Conservation (phyloP, 2,113 vertebrate genomes). For the Daphoenositta chrysoptera region DNA sequence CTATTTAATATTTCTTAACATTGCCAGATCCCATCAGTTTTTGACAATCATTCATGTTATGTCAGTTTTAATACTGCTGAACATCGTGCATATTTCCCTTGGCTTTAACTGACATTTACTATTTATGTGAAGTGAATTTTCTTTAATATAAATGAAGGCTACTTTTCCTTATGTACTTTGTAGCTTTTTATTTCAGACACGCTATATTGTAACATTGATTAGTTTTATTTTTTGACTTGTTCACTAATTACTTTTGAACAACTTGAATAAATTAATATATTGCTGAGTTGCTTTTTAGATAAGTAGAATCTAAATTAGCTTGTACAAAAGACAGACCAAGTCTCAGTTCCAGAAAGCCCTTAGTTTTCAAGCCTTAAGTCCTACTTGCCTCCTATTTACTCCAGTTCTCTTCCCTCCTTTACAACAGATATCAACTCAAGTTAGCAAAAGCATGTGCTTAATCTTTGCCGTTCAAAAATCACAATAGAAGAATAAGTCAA, state of each 20-base stretch:
- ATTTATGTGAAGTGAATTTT: slow-evolving; percentile 2
- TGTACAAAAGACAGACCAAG: not conserved
- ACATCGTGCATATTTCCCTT: not conserved
- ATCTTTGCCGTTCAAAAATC: not conserved
- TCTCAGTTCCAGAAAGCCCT: not conserved
- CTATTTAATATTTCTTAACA: slow-evolving; percentile 25
- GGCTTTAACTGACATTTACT: not conserved
- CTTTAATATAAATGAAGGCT: not conserved
- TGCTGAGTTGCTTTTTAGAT: not conserved
- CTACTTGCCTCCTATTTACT: not conserved
- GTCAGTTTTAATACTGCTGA: slow-evolving; percentile 39
- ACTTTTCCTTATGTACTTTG: not conserved
- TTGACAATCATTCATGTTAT: slow-evolving; percentile 35
- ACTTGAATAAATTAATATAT: not conserved
- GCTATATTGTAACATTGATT: not conserved
- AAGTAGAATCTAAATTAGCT: not conserved
- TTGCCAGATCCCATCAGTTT: slow-evolving; percentile 2
- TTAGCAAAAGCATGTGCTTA: not conserved
- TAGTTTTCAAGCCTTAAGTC: not conserved
- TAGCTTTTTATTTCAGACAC: not conserved
- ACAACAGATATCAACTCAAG: not conserved
- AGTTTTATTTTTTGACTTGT: not conserved
- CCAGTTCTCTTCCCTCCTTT: not conserved
- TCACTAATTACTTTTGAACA: not conserved
- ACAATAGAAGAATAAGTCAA: not conserved